Base-by-base conservation (phyloP, 2,888 invertebrate genomes). In the Rutpela maculata region DNA sequence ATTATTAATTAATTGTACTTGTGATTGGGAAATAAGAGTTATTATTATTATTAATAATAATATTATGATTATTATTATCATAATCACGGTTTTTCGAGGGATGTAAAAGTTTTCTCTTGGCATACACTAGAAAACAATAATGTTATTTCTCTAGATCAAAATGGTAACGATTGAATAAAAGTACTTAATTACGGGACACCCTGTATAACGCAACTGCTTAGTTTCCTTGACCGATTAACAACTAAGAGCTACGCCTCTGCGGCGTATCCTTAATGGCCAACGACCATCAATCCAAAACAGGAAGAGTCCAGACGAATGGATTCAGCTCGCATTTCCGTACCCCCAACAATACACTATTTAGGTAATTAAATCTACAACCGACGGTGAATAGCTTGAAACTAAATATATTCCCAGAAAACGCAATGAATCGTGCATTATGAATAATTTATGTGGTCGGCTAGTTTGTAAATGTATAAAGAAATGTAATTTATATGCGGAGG, bases 261-360 rank as follows among this genome's bases (percentile, higher is more conserved):
- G 43, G 18, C 19, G 62, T 57, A 60, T 59, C 79, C 83, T 81
- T 85, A 85, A 85, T 85, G 83, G 83, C 84, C 84, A 83, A 78
- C 80, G 77, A 73, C 67, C 74, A 79, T 82, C 82, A 69, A 78
- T 77, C 81, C 75, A 63, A 59, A 80, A 82, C 84, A 84, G 85
- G 85, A 85, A 85, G 83, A 31, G 57, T 82, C 82, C 82, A 86
- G 87, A 87, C 86, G 87, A 87, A 87, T 86, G 86, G 82, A 84
- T 85, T 86, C 85, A 84, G 80, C 82, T 85, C 77, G 81, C 82
- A 81, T 85, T 85, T 87, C 85, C 85, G 84, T 75, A 71, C 76
- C 79, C 75, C 75, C 62, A 80, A 78, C 79, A 76, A 75, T 69
- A 67, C 66, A 71, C 65, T 70, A 75, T 79, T 79, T 75, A 76